phyloP scores from a whole-genome alignment of 2,113 vertebrate genomes.

The Cricetomys ansorgei region DNA sequence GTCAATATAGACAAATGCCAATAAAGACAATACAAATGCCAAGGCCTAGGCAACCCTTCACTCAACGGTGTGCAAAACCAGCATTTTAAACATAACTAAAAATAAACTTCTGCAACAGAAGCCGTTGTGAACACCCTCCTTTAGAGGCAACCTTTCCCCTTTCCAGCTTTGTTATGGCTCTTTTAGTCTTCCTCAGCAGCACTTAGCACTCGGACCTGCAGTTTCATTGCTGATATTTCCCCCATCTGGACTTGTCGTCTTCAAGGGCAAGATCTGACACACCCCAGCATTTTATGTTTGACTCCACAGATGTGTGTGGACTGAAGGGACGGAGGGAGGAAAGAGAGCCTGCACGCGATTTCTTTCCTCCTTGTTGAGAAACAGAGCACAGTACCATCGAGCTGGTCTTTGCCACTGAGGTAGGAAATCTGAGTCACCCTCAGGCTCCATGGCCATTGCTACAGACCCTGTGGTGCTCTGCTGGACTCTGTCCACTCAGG shows the following conservation, averaged over 20 bases:
- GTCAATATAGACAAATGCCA: too few species aligned
- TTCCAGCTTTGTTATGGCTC: background rate
- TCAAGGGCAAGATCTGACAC: background rate
- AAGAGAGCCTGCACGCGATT: fast-evolving
- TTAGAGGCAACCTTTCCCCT: background rate
- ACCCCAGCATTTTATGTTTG: too few species aligned
- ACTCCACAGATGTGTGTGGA: fast-evolving
- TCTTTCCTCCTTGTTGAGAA: background rate
- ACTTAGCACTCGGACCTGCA: background rate
- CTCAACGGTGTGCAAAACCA: too few species aligned
- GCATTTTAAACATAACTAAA: too few species aligned
- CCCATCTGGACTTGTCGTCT: background rate
- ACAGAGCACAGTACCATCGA: background rate
- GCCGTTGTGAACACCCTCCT: background rate
- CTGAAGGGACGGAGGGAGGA: background rate
- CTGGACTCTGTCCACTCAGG: background rate
- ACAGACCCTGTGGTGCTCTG: fast-evolving
- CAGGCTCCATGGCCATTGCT: fast-evolving
- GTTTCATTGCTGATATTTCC: background rate
- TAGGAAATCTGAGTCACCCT: background rate
- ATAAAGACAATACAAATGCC: too few species aligned
- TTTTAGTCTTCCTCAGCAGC: background rate
- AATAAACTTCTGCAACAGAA: too few species aligned
- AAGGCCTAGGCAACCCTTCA: too few species aligned
- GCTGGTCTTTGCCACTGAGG: background rate